Conservation (phyloP, 2,888 invertebrate genomes). For the Osmoderma eremita region DNA sequence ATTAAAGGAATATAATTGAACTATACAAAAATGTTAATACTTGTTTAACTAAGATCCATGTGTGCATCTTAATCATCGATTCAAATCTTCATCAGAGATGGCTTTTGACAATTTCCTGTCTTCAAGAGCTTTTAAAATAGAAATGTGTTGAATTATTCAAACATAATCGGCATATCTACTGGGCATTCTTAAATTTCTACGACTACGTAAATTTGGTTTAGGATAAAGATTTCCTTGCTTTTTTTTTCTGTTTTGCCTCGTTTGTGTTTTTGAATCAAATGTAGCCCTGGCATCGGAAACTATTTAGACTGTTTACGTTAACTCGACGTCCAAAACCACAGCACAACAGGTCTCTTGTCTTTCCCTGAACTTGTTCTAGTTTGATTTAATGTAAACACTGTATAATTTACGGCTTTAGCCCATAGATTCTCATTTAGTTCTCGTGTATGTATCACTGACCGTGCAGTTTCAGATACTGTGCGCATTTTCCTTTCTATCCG, state of each 20-base stretch:
- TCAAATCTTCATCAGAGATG: too few relatives aligned
- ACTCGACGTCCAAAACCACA: background rate
- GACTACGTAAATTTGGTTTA: background rate
- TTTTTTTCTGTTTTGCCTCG: background rate
- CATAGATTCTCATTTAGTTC: slow-evolving; percentile 46
- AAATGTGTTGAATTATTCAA: background rate
- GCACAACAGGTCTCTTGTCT: background rate
- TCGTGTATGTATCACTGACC: slow-evolving; percentile 48
- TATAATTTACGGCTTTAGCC: slow-evolving; percentile 51
- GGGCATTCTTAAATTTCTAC: background rate
- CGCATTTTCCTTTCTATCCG: slow-evolving; percentile 56
- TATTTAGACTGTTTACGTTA: background rate
- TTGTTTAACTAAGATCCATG: too few relatives aligned
- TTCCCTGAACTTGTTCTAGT: slow-evolving; percentile 48
- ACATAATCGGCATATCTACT: background rate
- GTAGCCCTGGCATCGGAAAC: background rate
- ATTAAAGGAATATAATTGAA: too few relatives aligned
- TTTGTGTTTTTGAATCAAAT: background rate
- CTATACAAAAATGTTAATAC: too few relatives aligned
- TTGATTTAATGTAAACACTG: slow-evolving; percentile 49
- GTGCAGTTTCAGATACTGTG: slow-evolving; percentile 54
- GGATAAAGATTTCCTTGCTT: background rate
- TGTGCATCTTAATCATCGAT: too few relatives aligned
- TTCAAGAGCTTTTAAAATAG: background rate
- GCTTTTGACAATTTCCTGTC: background rate